Conservation (phyloP, 2,113 vertebrate genomes). For the Gobio gobio region DNA sequence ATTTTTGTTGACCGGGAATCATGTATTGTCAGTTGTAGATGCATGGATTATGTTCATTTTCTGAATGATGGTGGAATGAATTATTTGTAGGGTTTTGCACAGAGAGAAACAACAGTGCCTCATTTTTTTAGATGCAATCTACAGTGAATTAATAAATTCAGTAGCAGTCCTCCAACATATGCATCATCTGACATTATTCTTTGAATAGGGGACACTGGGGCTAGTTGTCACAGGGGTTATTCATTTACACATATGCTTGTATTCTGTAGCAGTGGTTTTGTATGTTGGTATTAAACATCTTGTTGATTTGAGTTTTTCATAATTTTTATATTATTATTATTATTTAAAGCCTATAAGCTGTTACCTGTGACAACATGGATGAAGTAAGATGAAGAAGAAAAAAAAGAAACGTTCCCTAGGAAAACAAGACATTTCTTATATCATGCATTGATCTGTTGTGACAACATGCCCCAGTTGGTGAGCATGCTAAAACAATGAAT, state of each 20-base stretch:
- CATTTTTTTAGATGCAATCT: neutral
- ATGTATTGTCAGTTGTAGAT: constrained; percentile 27
- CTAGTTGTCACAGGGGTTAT: neutral
- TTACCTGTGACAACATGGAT: too few relatives aligned
- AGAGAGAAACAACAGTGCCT: constrained; percentile 28
- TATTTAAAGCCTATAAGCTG: neutral
- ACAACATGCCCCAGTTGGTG: neutral
- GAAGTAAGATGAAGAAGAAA: too few relatives aligned
- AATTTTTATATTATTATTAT: too few relatives aligned
- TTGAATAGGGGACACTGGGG: neutral
- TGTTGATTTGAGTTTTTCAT: neutral
- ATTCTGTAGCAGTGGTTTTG: neutral
- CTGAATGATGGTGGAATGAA: constrained; percentile 2
- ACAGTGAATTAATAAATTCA: constrained; percentile 3
- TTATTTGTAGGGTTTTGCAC: constrained; percentile 2
- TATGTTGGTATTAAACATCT: neutral
- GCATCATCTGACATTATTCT: neutral
- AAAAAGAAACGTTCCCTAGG: neutral
- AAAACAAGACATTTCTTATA: neutral
- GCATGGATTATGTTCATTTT: neutral
- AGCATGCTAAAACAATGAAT: neutral
- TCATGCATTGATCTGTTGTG: neutral
- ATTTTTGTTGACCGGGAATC: neutral
- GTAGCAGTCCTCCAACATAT: neutral
- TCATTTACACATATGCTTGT: neutral